Conservation (phyloP, 2,888 invertebrate species). For the Baccha elongata region DNA sequence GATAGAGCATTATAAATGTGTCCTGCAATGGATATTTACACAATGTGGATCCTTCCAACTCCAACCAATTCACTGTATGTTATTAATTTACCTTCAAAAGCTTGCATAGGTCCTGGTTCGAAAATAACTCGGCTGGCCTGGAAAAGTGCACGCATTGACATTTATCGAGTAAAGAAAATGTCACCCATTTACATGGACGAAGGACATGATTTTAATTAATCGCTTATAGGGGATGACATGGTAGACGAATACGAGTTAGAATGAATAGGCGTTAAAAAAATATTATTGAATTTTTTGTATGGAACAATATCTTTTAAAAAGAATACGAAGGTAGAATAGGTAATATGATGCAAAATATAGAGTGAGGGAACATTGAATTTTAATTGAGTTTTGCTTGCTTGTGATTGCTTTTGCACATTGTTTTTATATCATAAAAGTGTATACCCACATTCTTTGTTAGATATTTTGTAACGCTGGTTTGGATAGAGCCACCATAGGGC, state of each 20-base stretch:
- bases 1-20: constrained; percentile 16
- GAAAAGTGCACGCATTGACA: constrained; percentile 43
- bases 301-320: background rate
- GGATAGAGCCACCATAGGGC: no score
- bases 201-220: constrained; percentile 37
- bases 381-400: background rate
- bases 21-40: background rate
- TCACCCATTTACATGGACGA: constrained; percentile 8
- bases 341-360: background rate
- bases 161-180: constrained; percentile 28
- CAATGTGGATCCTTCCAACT: constrained; percentile 25
- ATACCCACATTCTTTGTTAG: no score
- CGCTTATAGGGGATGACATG: background rate
- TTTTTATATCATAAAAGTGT: no score
- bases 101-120: constrained; percentile 9
- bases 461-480: no score
- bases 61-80: background rate
- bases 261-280: no score
- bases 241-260: no score
- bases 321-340: background rate
- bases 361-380: background rate
- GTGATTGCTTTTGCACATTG: no score
- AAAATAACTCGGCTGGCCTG: constrained; percentile 33
- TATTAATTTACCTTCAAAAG: constrained; percentile 58
- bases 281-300: constrained; percentile 53